These are phyloP conservation scores for Spongilla lacustris DNA, from an alignment of 37 sponge, comb jelly and placozoan species.

Conservation along the genomic window DNA sequence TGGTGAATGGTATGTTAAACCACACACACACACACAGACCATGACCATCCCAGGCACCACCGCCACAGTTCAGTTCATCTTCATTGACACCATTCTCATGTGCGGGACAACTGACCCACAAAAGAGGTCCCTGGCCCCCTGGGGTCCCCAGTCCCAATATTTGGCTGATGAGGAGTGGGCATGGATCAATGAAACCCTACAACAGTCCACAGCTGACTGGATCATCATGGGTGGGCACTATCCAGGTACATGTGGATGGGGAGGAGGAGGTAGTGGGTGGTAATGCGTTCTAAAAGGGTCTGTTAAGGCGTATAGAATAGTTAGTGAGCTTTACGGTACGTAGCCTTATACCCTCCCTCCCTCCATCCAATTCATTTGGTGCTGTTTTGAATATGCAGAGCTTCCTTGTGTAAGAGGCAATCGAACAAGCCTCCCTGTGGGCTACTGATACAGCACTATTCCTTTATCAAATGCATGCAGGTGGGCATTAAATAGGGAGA, in stretches of 20 bases:
- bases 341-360: too few species aligned
- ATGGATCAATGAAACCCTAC: conserved; percentile 71
- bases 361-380: too few species aligned
- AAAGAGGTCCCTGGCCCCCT: conserved; percentile 25
- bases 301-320: too few species aligned
- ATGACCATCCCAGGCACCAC: conserved; percentile 14
- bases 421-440: too few species aligned
- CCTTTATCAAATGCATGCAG: too few species aligned
- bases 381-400: too few species aligned
- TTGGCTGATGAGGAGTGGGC: conserved; percentile 55
- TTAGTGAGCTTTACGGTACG: too few species aligned
- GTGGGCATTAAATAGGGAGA: too few species aligned
- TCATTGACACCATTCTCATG: conserved; percentile 69
- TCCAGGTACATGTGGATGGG: conserved; percentile 51
- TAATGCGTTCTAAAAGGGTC: too few species aligned
- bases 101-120: conserved; percentile 50
- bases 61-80: conserved; percentile 60
- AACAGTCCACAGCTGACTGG: conserved; percentile 71
- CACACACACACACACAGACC: conserved; percentile 25
- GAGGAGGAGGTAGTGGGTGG: background rate
- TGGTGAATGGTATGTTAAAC: background rate
- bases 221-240: conserved; percentile 70
- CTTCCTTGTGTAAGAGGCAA: too few species aligned
- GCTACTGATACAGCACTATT: too few species aligned
- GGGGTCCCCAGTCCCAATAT: background rate